Evolutionary conservation across 1,140 invertebrate genomes (phyloP).

Genomic region (Diploscapter pachys): DNA sequence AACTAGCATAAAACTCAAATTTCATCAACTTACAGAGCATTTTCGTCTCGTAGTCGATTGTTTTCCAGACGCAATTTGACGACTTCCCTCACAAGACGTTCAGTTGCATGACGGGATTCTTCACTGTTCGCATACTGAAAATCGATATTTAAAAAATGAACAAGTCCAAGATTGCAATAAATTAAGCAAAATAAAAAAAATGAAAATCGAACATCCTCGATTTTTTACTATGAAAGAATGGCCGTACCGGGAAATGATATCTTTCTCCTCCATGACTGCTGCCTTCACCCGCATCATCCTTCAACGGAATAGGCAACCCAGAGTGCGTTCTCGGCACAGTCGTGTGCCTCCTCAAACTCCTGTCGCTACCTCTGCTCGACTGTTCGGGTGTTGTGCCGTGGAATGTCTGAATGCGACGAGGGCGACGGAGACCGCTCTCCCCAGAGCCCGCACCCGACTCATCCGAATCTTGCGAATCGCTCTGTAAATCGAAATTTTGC

Average conservation of each 20-base stretch:
- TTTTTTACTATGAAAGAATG: background rate
- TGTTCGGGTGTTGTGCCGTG: conserved; percentile 6
- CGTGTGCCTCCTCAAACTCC: background rate
- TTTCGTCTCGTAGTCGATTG: conserved; percentile 7
- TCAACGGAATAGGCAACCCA: background rate
- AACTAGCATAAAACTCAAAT: background rate
- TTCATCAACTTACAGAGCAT: conserved; percentile 9
- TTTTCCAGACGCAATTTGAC: conserved; percentile 11
- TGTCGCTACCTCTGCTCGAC: background rate
- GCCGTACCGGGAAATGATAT: conserved; percentile 12
- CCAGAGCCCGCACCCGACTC: background rate
- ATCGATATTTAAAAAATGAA: no score
- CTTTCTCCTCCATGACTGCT: background rate
- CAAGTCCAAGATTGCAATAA: no score
- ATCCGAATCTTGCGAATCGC: conserved; percentile 15
- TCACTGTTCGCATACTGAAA: no score
- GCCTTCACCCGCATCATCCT: background rate
- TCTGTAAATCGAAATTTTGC: background rate
- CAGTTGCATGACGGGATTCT: conserved; percentile 9
- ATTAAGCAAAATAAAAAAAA: no score
- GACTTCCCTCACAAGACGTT: conserved; percentile 2
- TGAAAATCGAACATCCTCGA: background rate
- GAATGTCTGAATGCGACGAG: conserved; percentile 22
- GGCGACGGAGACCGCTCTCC: background rate
- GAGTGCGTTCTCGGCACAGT: conserved; percentile 1